Evolutionary conservation across 2,797 vertebrate species (phyloP).

Genomic region (Sebastiscus tertius): DNA sequence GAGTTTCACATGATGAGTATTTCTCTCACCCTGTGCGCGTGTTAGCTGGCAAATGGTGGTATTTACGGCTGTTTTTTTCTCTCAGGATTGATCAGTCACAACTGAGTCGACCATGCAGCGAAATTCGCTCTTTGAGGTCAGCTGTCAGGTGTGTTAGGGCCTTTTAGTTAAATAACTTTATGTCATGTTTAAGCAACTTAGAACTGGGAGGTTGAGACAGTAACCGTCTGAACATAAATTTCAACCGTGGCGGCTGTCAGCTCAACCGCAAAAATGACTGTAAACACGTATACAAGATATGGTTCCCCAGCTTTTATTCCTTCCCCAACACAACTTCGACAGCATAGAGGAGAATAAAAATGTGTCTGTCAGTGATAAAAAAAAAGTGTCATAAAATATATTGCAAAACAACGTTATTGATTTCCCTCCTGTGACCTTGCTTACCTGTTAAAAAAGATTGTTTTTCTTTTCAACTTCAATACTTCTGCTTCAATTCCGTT

Average conservation of each 20-base stretch:
- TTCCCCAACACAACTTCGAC: background rate
- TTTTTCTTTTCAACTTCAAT: conserved; percentile 16
- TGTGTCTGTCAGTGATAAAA: conserved; percentile 7
- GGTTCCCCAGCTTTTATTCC: background rate
- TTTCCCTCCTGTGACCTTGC: conserved; percentile 25
- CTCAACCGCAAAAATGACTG: background rate
- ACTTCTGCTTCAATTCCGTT: background rate
- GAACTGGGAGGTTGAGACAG: background rate
- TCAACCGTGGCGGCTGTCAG: background rate
- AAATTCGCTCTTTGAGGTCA: background rate
- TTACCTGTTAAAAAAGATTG: background rate
- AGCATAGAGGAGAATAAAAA: conserved; percentile 18
- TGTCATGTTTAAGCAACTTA: conserved; percentile 3
- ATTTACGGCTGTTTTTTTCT: background rate
- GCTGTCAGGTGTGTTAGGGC: background rate
- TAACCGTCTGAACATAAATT: background rate
- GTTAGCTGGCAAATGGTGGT: background rate
- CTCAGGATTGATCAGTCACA: background rate
- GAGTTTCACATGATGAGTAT: background rate
- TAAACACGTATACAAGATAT: background rate
- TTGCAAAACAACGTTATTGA: conserved; percentile 2
- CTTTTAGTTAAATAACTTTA: background rate
- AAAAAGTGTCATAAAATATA: conserved; percentile 12
- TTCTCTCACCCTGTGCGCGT: background rate
- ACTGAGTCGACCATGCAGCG: background rate